Evolutionary conservation across 2,113 vertebrate species (phyloP).

Genomic region (Gymnarchus niloticus): DNA sequence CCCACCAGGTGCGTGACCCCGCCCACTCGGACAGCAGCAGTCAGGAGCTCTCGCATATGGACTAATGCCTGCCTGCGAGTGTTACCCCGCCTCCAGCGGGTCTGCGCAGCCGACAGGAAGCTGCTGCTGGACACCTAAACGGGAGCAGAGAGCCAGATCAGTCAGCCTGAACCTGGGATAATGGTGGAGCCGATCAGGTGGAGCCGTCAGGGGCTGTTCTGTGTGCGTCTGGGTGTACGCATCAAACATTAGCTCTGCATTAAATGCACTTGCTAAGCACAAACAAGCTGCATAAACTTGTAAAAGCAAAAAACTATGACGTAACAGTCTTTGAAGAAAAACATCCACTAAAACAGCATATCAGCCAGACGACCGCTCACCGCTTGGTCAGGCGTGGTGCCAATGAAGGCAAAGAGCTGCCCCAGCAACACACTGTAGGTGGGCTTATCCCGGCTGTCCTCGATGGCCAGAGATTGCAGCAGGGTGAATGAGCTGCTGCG

Average conservation of each 20-base stretch:
- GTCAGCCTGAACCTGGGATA: neutral
- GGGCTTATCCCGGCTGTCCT: constrained; percentile 89
- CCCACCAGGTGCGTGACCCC: constrained; percentile 94
- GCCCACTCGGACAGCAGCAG: constrained; percentile 86
- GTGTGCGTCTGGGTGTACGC: neutral
- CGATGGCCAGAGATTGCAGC: constrained; percentile 83
- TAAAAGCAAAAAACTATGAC: neutral
- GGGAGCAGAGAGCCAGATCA: neutral
- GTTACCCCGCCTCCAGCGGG: constrained; percentile 86
- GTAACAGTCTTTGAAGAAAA: neutral
- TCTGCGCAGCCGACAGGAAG: constrained; percentile 92
- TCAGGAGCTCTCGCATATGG: constrained; percentile 93
- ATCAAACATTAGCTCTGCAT: neutral
- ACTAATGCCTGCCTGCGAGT: constrained; percentile 89
- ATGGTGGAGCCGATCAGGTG: neutral
- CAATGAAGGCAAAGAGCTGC: constrained; percentile 94
- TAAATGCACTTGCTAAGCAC: neutral
- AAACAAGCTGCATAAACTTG: neutral
- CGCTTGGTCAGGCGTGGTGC: constrained; percentile 91
- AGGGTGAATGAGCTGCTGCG: constrained; percentile 94
- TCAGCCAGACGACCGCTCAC: constrained; percentile 52
- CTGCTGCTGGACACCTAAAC: constrained; percentile 91
- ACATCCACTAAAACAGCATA: neutral
- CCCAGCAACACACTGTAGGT: constrained; percentile 91
- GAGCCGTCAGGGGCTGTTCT: neutral